Conservation (phyloP, 1,140 invertebrate species). For the Coboldia fuscipes region DNA sequence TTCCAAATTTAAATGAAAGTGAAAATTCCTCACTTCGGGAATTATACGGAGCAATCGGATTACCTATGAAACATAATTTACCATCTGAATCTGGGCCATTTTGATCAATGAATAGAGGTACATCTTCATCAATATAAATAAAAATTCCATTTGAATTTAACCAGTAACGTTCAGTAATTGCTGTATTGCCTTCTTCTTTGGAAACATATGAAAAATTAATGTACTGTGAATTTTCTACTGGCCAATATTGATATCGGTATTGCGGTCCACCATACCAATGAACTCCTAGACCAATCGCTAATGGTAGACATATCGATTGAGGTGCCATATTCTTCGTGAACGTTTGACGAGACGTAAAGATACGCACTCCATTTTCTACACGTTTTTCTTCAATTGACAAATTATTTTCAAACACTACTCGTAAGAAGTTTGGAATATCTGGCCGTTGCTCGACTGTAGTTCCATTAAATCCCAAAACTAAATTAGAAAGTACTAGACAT, state of each 20-base stretch:
- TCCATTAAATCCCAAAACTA: no score
- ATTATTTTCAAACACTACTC: no score
- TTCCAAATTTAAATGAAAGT: constrained; percentile 33
- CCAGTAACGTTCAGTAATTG: constrained; percentile 54
- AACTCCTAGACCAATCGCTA: constrained; percentile 6
- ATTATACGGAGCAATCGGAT: constrained; percentile 29
- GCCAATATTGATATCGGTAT: constrained; percentile 36
- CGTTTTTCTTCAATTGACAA: no score
- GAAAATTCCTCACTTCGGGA: constrained; percentile 13
- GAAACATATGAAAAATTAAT: constrained; percentile 35
- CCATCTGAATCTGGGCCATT: constrained; percentile 27
- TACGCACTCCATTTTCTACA: no score
- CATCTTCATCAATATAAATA: constrained; percentile 33
- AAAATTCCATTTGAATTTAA: constrained; percentile 42
- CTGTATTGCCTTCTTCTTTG: constrained; percentile 36
- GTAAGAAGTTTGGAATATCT: no score
- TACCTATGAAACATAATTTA: constrained; percentile 34
- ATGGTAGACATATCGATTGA: constrained; percentile 11
- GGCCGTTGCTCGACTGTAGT: no score
- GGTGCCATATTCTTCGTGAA: no score
- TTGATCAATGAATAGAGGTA: constrained; percentile 49
- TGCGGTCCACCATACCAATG: constrained; percentile 39
- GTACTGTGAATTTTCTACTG: constrained; percentile 34
- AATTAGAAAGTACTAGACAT: no score
- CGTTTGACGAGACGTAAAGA: no score